phyloP scores from a whole-genome alignment of 2,888 invertebrate species.

The Cremastobaeus sp. region DNA sequence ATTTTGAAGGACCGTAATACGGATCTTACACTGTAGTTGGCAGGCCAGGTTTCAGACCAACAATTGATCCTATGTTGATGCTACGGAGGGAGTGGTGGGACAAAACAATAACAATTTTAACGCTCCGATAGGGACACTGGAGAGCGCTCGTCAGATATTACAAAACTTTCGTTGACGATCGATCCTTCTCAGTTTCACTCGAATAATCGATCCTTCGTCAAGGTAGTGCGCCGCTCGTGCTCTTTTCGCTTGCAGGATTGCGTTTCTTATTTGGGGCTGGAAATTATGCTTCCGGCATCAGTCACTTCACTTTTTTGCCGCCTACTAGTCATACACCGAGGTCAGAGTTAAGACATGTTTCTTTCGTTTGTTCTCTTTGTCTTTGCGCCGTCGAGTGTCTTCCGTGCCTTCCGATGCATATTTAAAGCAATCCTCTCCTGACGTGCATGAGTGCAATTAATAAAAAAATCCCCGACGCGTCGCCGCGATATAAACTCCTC shows the following conservation, averaged over 20 bases:
- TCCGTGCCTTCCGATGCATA: too few species aligned
- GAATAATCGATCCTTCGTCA: conserved; percentile 63
- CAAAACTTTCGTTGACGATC: conserved; percentile 64
- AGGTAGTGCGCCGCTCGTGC: conserved; percentile 41
- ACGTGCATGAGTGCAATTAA: too few species aligned
- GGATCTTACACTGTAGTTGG: too few species aligned
- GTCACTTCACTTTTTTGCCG: conserved; percentile 71
- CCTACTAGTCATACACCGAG: conserved; percentile 66
- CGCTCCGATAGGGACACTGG: conserved; percentile 36
- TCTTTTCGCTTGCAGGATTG: conserved; percentile 40
- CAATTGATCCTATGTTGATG: too few species aligned
- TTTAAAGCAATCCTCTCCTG: too few species aligned
- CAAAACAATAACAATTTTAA: conserved; percentile 38
- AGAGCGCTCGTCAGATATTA: conserved; percentile 41
- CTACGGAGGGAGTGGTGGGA: conserved; percentile 37
- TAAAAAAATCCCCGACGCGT: too few species aligned
- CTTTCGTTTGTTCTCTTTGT: conserved; percentile 10
- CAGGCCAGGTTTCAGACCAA: too few species aligned
- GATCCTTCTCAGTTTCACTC: conserved; percentile 69
- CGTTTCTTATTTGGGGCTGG: conserved; percentile 46
- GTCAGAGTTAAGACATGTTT: conserved; percentile 50
- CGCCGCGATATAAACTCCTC: too few species aligned
- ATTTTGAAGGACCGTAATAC: too few species aligned
- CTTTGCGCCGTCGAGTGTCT: conserved; percentile 7
- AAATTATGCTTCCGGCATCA: conserved; percentile 71